phyloP scores from a whole-genome alignment of 2,113 vertebrate species.

The Colius striatus region DNA sequence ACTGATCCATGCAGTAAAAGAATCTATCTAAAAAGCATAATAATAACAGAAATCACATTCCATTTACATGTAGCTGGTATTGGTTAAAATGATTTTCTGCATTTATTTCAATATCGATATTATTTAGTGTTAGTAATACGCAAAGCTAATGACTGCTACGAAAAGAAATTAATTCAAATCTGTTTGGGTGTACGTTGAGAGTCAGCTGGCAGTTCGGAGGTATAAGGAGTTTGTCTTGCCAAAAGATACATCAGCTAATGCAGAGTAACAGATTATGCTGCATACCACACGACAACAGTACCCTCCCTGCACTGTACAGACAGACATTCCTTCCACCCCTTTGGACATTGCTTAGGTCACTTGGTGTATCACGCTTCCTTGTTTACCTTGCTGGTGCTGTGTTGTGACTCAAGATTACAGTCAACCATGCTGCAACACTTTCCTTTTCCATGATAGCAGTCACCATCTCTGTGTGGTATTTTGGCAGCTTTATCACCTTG shows the following conservation, averaged over 20 bases:
- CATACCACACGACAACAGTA: not conserved
- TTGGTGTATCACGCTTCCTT: rapidly evolving
- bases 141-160: not conserved
- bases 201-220: not conserved
- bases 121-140: not conserved
- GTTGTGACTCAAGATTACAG: not conserved
- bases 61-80: not conserved
- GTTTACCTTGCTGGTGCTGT: not conserved
- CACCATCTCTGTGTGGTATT: not conserved
- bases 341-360: not conserved
- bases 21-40: constrained; percentile 11
- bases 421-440: not conserved
- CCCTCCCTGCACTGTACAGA: not conserved
- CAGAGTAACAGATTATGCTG: not conserved
- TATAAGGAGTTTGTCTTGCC: not conserved
- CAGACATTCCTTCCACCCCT: not conserved
- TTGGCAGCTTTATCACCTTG: not conserved
- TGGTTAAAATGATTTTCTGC: not conserved
- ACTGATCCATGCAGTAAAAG: not conserved
- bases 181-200: not conserved
- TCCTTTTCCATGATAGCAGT: not conserved
- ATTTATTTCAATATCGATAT: not conserved
- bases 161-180: not conserved
- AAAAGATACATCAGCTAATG: not conserved
- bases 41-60: constrained; percentile 13